phyloP scores from a whole-genome alignment of 2,113 vertebrate species.

The Zosterops pallidus region DNA sequence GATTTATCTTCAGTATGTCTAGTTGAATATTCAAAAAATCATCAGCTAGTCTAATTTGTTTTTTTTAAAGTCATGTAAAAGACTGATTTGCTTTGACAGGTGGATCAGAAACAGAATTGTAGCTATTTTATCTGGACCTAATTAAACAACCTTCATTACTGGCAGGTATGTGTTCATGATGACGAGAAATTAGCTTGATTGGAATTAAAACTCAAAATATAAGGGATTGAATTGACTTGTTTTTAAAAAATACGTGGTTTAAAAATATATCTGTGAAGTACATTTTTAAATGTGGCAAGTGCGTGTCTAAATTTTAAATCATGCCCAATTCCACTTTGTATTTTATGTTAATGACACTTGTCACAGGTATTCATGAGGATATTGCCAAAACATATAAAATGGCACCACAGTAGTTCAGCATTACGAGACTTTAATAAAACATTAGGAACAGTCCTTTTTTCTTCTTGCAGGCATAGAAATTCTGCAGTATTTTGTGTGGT shows the following conservation, averaged over 20 bases:
- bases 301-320: constrained; percentile 72
- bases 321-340: constrained; percentile 59
- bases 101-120: constrained; percentile 84
- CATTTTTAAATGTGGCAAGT: constrained; percentile 69
- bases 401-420: constrained; percentile 23
- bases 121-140: constrained; percentile 86
- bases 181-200: constrained; percentile 84
- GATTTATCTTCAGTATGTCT: constrained; percentile 79
- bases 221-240: constrained; percentile 75
- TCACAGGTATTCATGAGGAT: constrained; percentile 52
- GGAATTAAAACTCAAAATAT: constrained; percentile 81
- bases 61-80: constrained; percentile 80
- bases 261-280: constrained; percentile 73
- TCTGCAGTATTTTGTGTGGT: constrained; percentile 20
- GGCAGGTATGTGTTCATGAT: constrained; percentile 83
- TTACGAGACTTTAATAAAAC: constrained; percentile 56
- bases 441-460: constrained; percentile 15
- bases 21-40: constrained; percentile 85
- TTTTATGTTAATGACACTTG: constrained; percentile 34
- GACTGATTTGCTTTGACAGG: constrained; percentile 87
- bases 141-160: constrained; percentile 83
- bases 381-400: constrained; percentile 14
- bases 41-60: constrained; percentile 83
- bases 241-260: constrained; percentile 41
- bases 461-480: not conserved